Conservation (phyloP, 92 coral and sea anemone species). For the Chrysogorgia sp. region DNA sequence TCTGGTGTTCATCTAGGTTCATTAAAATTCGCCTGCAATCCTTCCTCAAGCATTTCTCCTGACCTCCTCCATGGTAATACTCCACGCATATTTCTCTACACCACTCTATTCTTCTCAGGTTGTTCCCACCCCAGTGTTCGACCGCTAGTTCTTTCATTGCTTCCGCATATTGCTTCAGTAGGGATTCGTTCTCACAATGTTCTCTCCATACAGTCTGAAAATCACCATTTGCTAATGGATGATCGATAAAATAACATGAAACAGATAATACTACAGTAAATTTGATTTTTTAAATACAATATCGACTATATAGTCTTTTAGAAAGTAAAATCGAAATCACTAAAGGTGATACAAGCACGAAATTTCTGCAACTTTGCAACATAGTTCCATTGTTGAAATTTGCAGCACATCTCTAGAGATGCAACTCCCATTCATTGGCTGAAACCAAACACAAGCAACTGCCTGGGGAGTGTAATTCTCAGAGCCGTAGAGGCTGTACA, state of each 20-base stretch:
- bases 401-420: too few species aligned
- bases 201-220: slow-evolving; percentile 75
- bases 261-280: too few species aligned
- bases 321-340: too few species aligned
- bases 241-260: background rate
- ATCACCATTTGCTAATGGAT: slow-evolving; percentile 78
- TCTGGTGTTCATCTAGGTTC: slow-evolving; percentile 57
- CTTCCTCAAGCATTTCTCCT: slow-evolving; percentile 65
- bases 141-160: slow-evolving; percentile 84
- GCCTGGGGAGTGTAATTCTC: too few species aligned
- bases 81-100: slow-evolving; percentile 68
- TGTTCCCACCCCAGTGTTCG: slow-evolving; percentile 78
- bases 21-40: slow-evolving; percentile 64
- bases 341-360: too few species aligned
- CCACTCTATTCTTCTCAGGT: slow-evolving; percentile 90
- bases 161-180: slow-evolving; percentile 73
- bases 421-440: too few species aligned
- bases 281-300: too few species aligned
- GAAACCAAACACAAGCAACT: too few species aligned
- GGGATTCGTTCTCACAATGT: slow-evolving; percentile 73
- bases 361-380: too few species aligned
- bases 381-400: too few species aligned
- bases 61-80: slow-evolving; percentile 79
- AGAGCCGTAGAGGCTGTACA: too few species aligned
- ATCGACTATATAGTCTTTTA: too few species aligned